Conservation (phyloP, 2,888 invertebrate genomes). For the Tinea pellionella region DNA sequence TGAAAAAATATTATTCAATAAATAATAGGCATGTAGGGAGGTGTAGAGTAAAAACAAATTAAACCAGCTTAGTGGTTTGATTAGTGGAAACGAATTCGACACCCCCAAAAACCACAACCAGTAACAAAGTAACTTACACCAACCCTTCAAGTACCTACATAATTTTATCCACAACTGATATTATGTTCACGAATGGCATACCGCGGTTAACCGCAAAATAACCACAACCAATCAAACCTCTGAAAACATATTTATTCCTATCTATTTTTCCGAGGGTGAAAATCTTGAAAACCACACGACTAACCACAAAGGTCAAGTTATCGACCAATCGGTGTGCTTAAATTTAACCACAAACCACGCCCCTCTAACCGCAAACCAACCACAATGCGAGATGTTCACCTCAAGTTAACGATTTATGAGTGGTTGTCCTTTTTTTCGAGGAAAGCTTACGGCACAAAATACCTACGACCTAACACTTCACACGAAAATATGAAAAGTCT, state of each 20-base stretch:
- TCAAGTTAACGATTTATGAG: constrained; percentile 49
- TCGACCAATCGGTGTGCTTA: constrained; percentile 70
- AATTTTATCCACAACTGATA: constrained; percentile 19
- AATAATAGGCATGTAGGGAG: background rate
- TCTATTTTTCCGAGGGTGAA: constrained; percentile 65
- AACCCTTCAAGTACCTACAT: constrained; percentile 9
- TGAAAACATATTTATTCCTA: constrained; percentile 53
- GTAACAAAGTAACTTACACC: constrained; percentile 34
- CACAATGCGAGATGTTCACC: constrained; percentile 64
- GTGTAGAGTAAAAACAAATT: background rate
- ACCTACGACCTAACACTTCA: background rate
- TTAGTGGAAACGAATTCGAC: constrained; percentile 24
- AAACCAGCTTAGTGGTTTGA: constrained; percentile 13
- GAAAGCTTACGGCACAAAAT: background rate
- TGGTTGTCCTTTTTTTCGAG: constrained; percentile 41
- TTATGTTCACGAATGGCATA: constrained; percentile 63
- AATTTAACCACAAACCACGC: constrained; percentile 73
- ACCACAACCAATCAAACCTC: constrained; percentile 46
- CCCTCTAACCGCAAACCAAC: constrained; percentile 74
- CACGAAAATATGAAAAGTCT: background rate
- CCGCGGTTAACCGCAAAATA: constrained; percentile 65
- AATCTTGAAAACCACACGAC: constrained; percentile 72
- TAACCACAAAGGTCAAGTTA: constrained; percentile 69
- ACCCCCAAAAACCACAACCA: constrained; percentile 34
- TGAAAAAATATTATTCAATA: no score